Percentiles rank a stretch among this genome's conserved stretches.
These are phyloP conservation scores for Thysanoteuthis rhombus DNA, from an alignment of 2,888 invertebrate genomes.

Conservation along the genomic window DNA sequence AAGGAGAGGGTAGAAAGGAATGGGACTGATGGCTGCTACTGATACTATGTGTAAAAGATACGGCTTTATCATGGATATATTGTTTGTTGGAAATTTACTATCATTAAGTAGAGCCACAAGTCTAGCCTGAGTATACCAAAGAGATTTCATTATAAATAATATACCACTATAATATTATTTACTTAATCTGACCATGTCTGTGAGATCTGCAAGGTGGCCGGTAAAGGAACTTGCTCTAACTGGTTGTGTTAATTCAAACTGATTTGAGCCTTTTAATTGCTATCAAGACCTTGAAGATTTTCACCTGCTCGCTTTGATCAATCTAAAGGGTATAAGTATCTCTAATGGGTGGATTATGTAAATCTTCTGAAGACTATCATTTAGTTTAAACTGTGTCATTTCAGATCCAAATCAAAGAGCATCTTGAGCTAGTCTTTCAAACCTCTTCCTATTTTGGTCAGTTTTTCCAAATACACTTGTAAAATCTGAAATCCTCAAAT, in stretches of 20 bases:
- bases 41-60: too few species aligned
- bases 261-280: neutral
- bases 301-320: neutral
- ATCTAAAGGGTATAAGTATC: neutral
- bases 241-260: neutral
- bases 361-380: neutral
- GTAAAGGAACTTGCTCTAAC: neutral
- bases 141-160: neutral
- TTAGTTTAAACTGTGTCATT: neutral
- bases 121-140: too few species aligned
- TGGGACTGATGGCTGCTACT: too few species aligned
- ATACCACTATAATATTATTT: too few species aligned
- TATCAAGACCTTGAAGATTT: neutral
- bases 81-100: too few species aligned
- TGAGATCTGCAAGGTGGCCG: neutral
- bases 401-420: neutral
- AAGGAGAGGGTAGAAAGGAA: too few species aligned
- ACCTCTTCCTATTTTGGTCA: neutral
- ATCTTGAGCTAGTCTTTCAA: neutral
- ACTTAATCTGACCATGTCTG: neutral
- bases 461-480: slow-evolving; percentile 12
- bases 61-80: too few species aligned
- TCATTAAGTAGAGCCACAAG: too few species aligned
- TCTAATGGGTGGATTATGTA: neutral
- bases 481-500: neutral